Conservation (phyloP, 2,113 vertebrate species). For the Microcebus tavaratra region DNA sequence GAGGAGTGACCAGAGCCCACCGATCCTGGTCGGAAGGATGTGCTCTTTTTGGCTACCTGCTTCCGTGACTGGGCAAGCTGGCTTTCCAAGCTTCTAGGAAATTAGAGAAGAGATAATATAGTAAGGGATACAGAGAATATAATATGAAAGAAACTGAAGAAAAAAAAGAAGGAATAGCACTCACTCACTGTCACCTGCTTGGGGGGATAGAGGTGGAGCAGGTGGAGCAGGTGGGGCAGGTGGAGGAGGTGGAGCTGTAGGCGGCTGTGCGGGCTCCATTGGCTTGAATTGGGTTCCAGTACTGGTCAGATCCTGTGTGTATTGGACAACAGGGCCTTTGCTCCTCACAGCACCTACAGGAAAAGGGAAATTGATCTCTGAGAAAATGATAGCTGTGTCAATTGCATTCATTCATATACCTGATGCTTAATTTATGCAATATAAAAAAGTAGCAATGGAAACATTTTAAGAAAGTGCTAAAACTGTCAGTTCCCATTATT, state of each 20-base stretch:
- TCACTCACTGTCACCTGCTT: conserved; percentile 85
- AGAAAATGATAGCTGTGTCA: not conserved
- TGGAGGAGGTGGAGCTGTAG: not conserved
- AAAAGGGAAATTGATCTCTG: not conserved
- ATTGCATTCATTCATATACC: not conserved
- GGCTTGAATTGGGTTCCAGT: conserved; percentile 82
- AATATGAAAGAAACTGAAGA: not conserved
- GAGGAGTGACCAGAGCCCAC: conserved; percentile 83
- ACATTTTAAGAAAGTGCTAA: not conserved
- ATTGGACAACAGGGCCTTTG: conserved; percentile 97
- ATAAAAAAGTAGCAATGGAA: not conserved
- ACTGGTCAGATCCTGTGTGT: conserved; percentile 88
- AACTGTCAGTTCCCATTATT: not conserved
- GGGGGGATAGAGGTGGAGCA: conserved; percentile 69
- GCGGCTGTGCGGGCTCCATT: conserved; percentile 63
- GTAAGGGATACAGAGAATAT: not conserved
- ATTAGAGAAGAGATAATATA: not conserved
- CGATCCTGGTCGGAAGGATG: conserved; percentile 89
- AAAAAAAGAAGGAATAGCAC: conserved; percentile 65
- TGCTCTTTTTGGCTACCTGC: conserved; percentile 98
- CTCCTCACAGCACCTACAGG: conserved; percentile 91
- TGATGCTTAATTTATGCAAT: not conserved
- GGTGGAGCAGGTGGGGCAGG: conserved; percentile 19
- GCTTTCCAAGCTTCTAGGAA: conserved; percentile 82
- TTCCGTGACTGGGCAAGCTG: conserved; percentile 89